phyloP scores from a whole-genome alignment of 2,888 invertebrate species.

The Polylopha cassiicola region DNA sequence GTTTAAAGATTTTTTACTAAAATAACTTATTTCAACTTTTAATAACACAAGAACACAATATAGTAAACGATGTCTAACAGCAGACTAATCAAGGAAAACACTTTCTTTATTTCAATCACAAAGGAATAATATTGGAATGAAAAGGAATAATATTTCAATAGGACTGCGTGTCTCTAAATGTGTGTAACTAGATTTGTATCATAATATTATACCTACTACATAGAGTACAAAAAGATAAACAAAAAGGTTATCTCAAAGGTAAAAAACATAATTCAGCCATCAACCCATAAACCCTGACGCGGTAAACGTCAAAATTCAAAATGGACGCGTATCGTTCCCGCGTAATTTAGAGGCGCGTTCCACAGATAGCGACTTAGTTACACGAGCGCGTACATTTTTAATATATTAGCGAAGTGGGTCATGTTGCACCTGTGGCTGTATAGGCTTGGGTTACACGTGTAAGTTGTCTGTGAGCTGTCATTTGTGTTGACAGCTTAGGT shows the following conservation, averaged over 20 bases:
- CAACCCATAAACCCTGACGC: constrained; percentile 16
- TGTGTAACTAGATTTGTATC: too few relatives aligned
- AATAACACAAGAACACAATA: too few relatives aligned
- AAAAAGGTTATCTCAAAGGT: constrained; percentile 12
- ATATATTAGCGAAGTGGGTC: constrained; percentile 37
- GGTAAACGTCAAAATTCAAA: constrained; percentile 21
- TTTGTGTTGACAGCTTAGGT: constrained; percentile 16
- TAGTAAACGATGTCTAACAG: too few relatives aligned
- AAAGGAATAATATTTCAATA: too few relatives aligned
- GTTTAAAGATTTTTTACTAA: too few relatives aligned
- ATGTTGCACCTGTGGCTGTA: constrained; percentile 42
- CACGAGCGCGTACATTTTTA: constrained; percentile 30
- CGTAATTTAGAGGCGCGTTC: constrained; percentile 23
- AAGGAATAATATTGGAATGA: too few relatives aligned
- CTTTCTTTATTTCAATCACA: too few relatives aligned
- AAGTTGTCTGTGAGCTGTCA: constrained; percentile 13
- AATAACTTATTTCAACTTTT: too few relatives aligned
- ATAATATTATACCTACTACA: too few relatives aligned
- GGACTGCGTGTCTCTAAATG: too few relatives aligned
- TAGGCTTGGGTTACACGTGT: constrained; percentile 11
- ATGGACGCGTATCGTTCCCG: constrained; percentile 23
- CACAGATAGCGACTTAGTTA: constrained; percentile 14
- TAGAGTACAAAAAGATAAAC: constrained; percentile 10
- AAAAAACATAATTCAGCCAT: constrained; percentile 12
- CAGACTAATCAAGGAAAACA: too few relatives aligned